Percentiles rank a stretch among this genome's conserved stretches.
Evolutionary conservation across 2,888 invertebrate species (phyloP).

Genomic region (Criorhina ranunculi): DNA sequence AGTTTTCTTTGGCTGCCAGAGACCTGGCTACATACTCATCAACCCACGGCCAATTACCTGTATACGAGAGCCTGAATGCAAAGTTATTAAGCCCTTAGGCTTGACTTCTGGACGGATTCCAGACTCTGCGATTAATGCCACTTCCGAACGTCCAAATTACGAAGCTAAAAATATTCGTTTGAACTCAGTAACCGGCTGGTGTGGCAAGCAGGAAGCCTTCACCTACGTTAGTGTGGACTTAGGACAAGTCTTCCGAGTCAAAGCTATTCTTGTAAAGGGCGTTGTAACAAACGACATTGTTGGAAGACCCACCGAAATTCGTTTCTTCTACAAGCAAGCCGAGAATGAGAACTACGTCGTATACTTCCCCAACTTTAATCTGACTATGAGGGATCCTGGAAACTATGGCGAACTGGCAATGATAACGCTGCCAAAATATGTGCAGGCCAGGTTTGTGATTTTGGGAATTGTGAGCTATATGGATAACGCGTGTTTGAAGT

Average conservation of each 20-base stretch:
- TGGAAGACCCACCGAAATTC: constrained; percentile 97
- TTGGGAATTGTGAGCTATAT: constrained; percentile 98
- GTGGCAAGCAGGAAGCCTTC: constrained; percentile 98
- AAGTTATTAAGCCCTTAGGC: constrained; percentile 95
- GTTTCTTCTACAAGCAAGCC: constrained; percentile 98
- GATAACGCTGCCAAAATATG: constrained; percentile 97
- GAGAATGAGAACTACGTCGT: constrained; percentile 98
- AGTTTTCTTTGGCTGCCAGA: constrained; percentile 94
- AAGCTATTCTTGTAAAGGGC: constrained; percentile 96
- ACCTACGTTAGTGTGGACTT: constrained; percentile 98
- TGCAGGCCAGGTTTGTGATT: constrained; percentile 96
- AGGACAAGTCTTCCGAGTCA: constrained; percentile 95
- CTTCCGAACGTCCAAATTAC: constrained; percentile 96
- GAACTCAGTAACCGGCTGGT: constrained; percentile 98
- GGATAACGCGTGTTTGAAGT: constrained; percentile 98
- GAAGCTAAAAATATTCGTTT: constrained; percentile 95
- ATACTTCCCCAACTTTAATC: constrained; percentile 97
- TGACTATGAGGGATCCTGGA: constrained; percentile 97
- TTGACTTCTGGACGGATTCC: constrained; percentile 96
- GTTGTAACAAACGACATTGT: constrained; percentile 98
- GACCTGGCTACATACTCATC: constrained; percentile 96
- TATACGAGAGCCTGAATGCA: constrained; percentile 96
- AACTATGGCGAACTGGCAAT: constrained; percentile 98
- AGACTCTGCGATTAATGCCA: constrained; percentile 97
- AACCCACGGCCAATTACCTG: constrained; percentile 96